These are phyloP conservation scores for Thalpophila matura DNA, from an alignment of 2,888 invertebrate genomes.

Conservation along the genomic window DNA sequence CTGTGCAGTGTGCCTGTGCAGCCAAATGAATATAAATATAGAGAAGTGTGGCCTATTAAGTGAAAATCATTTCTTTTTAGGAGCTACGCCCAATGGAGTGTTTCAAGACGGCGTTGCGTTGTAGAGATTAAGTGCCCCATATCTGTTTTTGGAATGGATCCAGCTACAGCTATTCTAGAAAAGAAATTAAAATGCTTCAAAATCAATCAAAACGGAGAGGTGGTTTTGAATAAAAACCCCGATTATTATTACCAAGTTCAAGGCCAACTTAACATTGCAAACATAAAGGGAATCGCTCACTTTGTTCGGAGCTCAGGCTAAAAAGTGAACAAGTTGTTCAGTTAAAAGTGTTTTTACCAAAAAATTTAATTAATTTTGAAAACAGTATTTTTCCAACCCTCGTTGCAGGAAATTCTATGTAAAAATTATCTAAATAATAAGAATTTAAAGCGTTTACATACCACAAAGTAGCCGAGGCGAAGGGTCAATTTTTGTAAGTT, in stretches of 20 bases:
- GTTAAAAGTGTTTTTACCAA: no score
- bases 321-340: no score
- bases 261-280: constrained; percentile 41
- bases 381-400: no score
- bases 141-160: constrained; percentile 17
- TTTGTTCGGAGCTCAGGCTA: no score
- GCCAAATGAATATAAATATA: constrained; percentile 1
- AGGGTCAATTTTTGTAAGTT: no score
- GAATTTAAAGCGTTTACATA: no score
- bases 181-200: constrained; percentile 28
- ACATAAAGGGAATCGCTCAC: constrained; percentile 7
- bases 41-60: constrained; percentile 20
- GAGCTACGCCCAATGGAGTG: constrained; percentile 27
- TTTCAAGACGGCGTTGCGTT: constrained; percentile 25
- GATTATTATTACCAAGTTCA: constrained; percentile 46
- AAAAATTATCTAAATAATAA: no score
- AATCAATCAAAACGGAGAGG: neutral
- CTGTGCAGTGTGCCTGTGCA: no score
- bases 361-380: no score
- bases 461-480: no score
- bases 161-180: constrained; percentile 9
- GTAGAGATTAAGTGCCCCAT: constrained; percentile 44
- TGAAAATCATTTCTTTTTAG: constrained; percentile 6
- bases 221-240: constrained; percentile 22
- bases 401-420: no score